These are phyloP conservation scores for Clamator glandarius DNA, from an alignment of 2,797 vertebrate species.

Conservation along the genomic window DNA sequence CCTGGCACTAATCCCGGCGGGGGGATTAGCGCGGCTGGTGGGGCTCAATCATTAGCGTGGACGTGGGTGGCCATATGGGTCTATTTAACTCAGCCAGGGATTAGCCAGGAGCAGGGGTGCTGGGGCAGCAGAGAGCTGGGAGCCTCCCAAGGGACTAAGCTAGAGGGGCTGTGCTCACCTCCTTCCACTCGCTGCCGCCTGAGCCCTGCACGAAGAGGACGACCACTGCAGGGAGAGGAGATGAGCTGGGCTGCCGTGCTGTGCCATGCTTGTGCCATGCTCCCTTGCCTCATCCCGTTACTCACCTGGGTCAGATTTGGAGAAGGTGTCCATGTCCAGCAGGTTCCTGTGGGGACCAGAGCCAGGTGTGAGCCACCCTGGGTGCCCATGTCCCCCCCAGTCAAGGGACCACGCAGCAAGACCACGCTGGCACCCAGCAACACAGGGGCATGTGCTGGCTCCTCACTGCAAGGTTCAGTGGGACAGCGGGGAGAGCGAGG, in stretches of 20 bases:
- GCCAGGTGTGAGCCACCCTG: not conserved
- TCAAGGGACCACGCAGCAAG: not conserved
- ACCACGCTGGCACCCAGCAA: not conserved
- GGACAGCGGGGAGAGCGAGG: not conserved
- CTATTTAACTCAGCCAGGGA: not conserved
- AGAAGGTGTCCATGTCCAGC: slow-evolving; percentile 94
- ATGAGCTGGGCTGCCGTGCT: not conserved
- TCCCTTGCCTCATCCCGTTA: not conserved
- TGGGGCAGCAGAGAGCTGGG: not conserved
- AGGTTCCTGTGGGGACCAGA: slow-evolving; percentile 80
- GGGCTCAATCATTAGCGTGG: not conserved
- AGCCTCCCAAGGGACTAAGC: not conserved
- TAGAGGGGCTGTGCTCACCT: slow-evolving; percentile 82
- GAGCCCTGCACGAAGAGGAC: slow-evolving; percentile 90
- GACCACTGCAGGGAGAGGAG: slow-evolving; percentile 82
- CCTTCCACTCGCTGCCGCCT: slow-evolving; percentile 95
- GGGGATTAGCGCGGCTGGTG: slow-evolving; percentile 15
- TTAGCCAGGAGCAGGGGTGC: not conserved
- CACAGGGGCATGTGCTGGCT: fast-evolving
- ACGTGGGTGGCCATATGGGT: slow-evolving; percentile 41
- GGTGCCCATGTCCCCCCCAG: not conserved
- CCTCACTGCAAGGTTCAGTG: not conserved
- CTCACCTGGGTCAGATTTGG: slow-evolving; percentile 94
- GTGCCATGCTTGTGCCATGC: not conserved
- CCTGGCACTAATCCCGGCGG: not conserved